Percentiles rank a stretch among this genome's conserved stretches.
phyloP scores from a whole-genome alignment of 1,140 invertebrate genomes.

The Aphidius gifuensis region DNA sequence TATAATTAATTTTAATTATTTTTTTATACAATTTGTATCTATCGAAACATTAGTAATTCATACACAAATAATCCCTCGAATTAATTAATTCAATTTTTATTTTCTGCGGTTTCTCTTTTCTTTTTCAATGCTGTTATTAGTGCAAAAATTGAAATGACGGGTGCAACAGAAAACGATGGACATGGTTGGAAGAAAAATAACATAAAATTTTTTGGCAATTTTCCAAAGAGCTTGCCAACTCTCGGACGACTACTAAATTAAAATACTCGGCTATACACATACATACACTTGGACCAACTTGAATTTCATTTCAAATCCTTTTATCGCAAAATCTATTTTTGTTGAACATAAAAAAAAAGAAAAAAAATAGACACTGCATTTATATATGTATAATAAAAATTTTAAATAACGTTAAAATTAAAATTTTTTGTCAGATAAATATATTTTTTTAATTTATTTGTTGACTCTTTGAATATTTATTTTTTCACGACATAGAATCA shows the following conservation, averaged over 20 bases:
- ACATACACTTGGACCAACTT: conserved; percentile 26
- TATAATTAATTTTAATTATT: conserved; percentile 4
- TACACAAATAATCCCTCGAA: no score
- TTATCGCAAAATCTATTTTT: conserved; percentile 48
- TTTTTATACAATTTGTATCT: conserved; percentile 5
- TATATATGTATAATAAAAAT: conserved; percentile 32
- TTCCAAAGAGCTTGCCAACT: conserved; percentile 51
- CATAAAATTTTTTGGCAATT: conserved; percentile 47
- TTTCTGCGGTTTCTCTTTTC: not conserved
- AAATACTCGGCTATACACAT: conserved; percentile 34
- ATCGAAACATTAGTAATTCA: not conserved
- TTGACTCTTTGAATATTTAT: no score
- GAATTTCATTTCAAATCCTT: conserved; percentile 49
- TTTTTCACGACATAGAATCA: no score
- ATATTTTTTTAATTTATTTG: no score
- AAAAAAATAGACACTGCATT: conserved; percentile 22
- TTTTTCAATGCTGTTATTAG: not conserved
- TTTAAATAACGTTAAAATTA: no score
- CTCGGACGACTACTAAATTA: conserved; percentile 51
- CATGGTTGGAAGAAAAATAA: conserved; percentile 34
- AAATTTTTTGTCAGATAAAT: no score
- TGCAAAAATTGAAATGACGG: conserved; percentile 4
- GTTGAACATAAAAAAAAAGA: conserved; percentile 31
- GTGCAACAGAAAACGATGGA: conserved; percentile 7
- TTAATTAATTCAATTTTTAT: not conserved